Evolutionary conservation across 2,797 vertebrate genomes (phyloP).

Genomic region (Eupleurogrammus muticus): DNA sequence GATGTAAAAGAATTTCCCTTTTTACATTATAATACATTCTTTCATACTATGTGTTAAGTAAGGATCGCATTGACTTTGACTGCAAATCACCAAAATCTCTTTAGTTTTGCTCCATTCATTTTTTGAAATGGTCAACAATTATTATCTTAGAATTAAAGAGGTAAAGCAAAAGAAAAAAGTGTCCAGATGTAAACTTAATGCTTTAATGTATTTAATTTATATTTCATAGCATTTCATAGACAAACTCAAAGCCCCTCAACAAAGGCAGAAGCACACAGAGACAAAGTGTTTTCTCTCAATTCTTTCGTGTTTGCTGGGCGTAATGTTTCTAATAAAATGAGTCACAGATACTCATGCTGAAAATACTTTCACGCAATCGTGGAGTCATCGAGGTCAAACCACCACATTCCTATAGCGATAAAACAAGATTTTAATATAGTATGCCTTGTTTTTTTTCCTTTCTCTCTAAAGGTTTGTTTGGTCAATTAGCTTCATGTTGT

Average conservation of each 20-base stretch:
- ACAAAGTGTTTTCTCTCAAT: background rate
- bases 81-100: too few species aligned
- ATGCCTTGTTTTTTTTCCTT: background rate
- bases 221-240: background rate
- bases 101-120: too few species aligned
- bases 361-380: background rate
- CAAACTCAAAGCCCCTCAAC: background rate
- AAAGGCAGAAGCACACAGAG: background rate
- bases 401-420: background rate
- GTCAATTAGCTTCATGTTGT: constrained; percentile 2
- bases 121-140: background rate
- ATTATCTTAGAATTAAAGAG: background rate
- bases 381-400: background rate
- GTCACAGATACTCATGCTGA: background rate
- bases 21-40: background rate
- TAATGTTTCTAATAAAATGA: background rate
- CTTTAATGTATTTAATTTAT: too few species aligned
- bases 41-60: too few species aligned
- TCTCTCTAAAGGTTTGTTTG: constrained; percentile 14
- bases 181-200: background rate
- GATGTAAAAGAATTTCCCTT: background rate
- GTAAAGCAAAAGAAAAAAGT: background rate
- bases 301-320: background rate
- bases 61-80: too few species aligned
- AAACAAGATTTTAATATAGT: background rate